These are phyloP conservation scores for Podarcis cretensis DNA, from an alignment of 2,113 vertebrate species.

Conservation along the genomic window DNA sequence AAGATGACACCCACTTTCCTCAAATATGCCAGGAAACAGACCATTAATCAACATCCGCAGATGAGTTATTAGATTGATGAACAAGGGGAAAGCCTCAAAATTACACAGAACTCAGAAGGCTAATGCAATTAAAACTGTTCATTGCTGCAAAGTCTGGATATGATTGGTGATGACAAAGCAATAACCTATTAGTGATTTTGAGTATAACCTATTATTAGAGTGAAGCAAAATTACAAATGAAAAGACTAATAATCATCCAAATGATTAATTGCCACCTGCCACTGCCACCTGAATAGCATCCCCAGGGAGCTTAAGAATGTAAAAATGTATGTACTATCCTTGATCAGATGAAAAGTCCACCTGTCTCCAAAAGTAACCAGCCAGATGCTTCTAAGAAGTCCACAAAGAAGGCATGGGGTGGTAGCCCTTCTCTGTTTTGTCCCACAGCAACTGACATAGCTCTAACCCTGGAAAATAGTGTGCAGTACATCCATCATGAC, in stretches of 20 bases:
- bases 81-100: not conserved
- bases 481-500: too few relatives aligned
- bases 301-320: not conserved
- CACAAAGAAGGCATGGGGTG: not conserved
- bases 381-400: too few relatives aligned
- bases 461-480: too few relatives aligned
- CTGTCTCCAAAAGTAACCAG: not conserved
- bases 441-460: not conserved
- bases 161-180: slow-evolving; percentile 9
- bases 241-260: slow-evolving; percentile 24
- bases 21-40: slow-evolving; percentile 67
- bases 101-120: not conserved
- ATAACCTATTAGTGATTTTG: not conserved
- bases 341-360: not conserved
- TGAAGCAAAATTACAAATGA: slow-evolving; percentile 34
- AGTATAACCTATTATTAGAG: not conserved
- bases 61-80: slow-evolving; percentile 58
- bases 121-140: slow-evolving; percentile 40
- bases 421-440: not conserved
- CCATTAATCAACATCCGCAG: slow-evolving; percentile 63
- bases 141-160: slow-evolving; percentile 24
- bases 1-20: slow-evolving; percentile 58
- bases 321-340: not conserved
- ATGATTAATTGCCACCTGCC: not conserved
- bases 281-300: not conserved